Evolutionary conservation across 2,888 invertebrate species (phyloP).

Genomic region (Parthenolecanium corni): DNA sequence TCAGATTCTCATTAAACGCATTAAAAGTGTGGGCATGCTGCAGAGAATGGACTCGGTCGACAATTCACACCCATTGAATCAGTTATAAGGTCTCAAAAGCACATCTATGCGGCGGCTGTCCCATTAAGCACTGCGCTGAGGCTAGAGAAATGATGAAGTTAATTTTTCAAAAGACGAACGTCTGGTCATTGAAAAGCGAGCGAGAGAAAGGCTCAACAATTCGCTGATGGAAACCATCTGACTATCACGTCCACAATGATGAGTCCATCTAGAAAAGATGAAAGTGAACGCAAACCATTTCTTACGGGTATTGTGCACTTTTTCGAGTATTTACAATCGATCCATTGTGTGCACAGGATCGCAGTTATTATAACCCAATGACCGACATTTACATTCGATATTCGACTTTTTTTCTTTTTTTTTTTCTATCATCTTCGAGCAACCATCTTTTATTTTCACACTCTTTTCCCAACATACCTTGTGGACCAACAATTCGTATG

Average conservation of each 20-base stretch:
- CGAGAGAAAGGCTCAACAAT: neutral
- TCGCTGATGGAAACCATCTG: conserved; percentile 9
- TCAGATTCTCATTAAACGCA: too few relatives aligned
- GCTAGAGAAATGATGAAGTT: conserved; percentile 1
- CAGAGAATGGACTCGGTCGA: too few relatives aligned
- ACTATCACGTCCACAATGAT: conserved; percentile 13
- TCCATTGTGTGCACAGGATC: conserved; percentile 5
- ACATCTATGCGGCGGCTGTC: too few relatives aligned
- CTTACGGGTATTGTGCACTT: conserved; percentile 8
- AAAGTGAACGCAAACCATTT: conserved; percentile 19
- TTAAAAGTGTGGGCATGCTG: too few relatives aligned
- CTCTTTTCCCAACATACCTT: neutral
- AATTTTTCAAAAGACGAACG: conserved; percentile 4
- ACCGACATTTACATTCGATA: conserved; percentile 19
- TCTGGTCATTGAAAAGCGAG: too few relatives aligned
- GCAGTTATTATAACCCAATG: conserved; percentile 28
- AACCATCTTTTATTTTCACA: too few relatives aligned
- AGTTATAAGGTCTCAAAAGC: too few relatives aligned
- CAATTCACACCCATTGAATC: too few relatives aligned
- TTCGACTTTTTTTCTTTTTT: conserved; percentile 15
- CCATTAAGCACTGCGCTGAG: too few relatives aligned
- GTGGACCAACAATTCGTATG: conserved; percentile 2
- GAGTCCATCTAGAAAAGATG: conserved; percentile 1
- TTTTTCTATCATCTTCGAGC: neutral
- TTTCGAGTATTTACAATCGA: conserved; percentile 14